Evolutionary conservation across 2,888 invertebrate genomes (phyloP), one percentile per base, ranked within the genome.

Genomic region (Drosophila setosimentum): DNA sequence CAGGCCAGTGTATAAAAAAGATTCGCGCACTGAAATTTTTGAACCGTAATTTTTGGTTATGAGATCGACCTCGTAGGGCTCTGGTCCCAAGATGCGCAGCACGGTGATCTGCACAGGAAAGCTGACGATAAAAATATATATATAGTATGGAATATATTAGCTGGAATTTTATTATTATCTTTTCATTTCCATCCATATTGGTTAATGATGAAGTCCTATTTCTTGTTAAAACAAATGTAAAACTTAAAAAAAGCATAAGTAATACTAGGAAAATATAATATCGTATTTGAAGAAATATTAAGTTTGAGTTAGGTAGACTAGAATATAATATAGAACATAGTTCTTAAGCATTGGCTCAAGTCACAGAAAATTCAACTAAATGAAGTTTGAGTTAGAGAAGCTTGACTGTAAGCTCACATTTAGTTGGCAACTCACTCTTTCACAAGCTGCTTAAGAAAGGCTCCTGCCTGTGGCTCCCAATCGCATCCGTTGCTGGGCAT

Each of bases 361-460:
- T 45, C 45, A 21, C 42, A 21, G 37, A 40, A 40, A 40, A 10
- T n/a, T n/a, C 8, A 11, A 42, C 11, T 11, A 5, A 5, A 2
- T 1, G 21, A 42, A 42, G 3, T 42, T 21, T 42, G 21, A 42
- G 42, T 21, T 42, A 2, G 42, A 21, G 5, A 11, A 21, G 21
- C 42, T 21, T 21, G 11, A 21, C 21, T 42, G 11, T 11, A 11
- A n/a, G 40, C 11, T 3, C 4, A 24, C 6, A 6, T 35, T 11
- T n/a, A 21, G 7, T 16, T 21, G 13, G 16, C 33, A 13, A 80
- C 94, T 92, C 93, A 95, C 95, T 95, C 95, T 87, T 94, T 94
- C 29, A 95, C 93, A 53, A 96, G 94, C 80, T 94, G 94, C 33
- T 94, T 94, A 76, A 96, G 94, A 18, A 95, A 93, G 29, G 93